These are phyloP conservation scores for Oreortyx pictus DNA, from an alignment of 2,797 vertebrate genomes.

Conservation along the genomic window DNA sequence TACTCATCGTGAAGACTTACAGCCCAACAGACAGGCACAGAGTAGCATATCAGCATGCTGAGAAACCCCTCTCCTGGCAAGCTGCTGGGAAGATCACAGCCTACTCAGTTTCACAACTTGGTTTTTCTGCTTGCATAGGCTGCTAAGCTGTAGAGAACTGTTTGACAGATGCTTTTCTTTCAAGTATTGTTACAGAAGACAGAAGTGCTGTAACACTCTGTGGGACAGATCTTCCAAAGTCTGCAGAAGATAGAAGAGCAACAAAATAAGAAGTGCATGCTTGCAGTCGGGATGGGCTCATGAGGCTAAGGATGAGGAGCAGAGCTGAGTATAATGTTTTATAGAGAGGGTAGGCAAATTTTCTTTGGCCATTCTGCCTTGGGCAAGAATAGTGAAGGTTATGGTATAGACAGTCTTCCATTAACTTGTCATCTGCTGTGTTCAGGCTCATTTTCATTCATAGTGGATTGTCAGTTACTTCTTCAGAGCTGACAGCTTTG, in stretches of 20 bases:
- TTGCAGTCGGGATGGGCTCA: neutral
- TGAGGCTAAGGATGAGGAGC: neutral
- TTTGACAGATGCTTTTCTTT: neutral
- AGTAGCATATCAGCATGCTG: neutral
- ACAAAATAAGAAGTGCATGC: neutral
- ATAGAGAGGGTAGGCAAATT: neutral
- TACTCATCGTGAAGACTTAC: neutral
- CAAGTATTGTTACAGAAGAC: neutral
- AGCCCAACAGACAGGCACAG: accelerated
- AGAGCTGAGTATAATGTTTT: neutral
- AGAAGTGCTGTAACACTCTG: neutral
- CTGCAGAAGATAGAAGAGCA: neutral
- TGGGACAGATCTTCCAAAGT: neutral
- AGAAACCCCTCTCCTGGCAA: neutral
- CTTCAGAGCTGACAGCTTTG: constrained; percentile 9
- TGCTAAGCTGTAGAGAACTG: neutral
- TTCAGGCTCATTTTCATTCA: neutral
- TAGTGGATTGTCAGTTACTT: neutral
- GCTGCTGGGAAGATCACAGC: neutral
- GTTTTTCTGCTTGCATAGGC: neutral
- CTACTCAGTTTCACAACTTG: neutral
- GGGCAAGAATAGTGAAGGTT: neutral
- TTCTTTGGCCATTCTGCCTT: neutral
- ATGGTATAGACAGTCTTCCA: neutral
- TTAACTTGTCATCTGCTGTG: neutral